Conservation (phyloP, 2,113 vertebrate genomes). For the Paraplagusia blochii region DNA sequence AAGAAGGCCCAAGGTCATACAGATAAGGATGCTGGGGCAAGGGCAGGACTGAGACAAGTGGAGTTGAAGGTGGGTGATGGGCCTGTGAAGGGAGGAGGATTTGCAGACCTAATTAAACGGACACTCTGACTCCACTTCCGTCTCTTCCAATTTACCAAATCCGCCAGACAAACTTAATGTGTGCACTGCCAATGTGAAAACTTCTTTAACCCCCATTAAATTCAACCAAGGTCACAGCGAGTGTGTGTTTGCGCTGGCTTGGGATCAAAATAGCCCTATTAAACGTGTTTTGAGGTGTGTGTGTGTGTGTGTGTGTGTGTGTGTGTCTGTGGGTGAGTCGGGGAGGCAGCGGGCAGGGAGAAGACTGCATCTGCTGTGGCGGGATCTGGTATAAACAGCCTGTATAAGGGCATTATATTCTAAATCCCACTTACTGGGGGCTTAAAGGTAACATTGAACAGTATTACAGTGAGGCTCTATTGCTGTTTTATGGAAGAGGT, state of each 20-base stretch:
- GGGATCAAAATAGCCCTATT: constrained; percentile 96
- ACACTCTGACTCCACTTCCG: constrained; percentile 90
- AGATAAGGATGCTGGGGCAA: constrained; percentile 19
- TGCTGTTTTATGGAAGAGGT: constrained; percentile 66
- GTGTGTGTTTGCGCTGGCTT: constrained; percentile 93
- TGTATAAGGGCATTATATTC: constrained; percentile 94
- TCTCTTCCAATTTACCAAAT: constrained; percentile 97
- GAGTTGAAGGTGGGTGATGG: constrained; percentile 2
- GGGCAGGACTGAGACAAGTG: background rate
- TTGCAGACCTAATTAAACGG: constrained; percentile 90
- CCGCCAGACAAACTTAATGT: constrained; percentile 94
- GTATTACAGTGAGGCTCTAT: constrained; percentile 62
- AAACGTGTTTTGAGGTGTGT: constrained; percentile 91
- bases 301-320: constrained; percentile 61
- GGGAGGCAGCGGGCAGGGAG: constrained; percentile 23
- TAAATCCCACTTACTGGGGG: constrained; percentile 76
- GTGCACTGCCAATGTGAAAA: constrained; percentile 88
- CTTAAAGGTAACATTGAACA: constrained; percentile 77
- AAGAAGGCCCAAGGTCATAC: constrained; percentile 42
- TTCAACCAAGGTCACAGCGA: constrained; percentile 96
- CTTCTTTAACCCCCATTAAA: constrained; percentile 99
- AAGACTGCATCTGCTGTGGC: constrained; percentile 58
- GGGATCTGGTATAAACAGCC: constrained; percentile 79
- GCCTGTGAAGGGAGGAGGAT: constrained; percentile 1
- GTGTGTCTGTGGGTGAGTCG: constrained; percentile 42